A percentile compares a stretch with the other conserved stretches of the same genome.
Evolutionary conservation across 1,140 invertebrate species (phyloP).

Genomic region (Temnothorax curvispinosus): DNA sequence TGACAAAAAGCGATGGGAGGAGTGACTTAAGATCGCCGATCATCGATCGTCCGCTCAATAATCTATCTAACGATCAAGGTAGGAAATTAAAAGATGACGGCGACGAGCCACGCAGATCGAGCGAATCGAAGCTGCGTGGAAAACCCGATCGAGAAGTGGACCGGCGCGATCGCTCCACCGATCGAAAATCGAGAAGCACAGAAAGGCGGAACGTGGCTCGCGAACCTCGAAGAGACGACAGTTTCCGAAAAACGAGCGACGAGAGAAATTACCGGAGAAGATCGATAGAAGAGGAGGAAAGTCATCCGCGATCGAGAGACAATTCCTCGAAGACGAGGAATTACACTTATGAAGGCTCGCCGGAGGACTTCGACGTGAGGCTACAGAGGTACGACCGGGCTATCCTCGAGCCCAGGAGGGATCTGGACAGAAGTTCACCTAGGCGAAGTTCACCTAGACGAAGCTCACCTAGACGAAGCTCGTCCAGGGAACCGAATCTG

Average conservation of each 20-base stretch:
- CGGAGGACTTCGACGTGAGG: slow-evolving; percentile 73
- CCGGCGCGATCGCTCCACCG: slow-evolving; percentile 44
- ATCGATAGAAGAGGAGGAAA: slow-evolving; percentile 53
- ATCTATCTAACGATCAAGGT: slow-evolving; percentile 56
- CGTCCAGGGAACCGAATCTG: slow-evolving; percentile 42
- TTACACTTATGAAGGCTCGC: slow-evolving; percentile 67
- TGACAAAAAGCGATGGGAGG: slow-evolving; percentile 51
- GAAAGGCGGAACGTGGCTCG: slow-evolving; percentile 61
- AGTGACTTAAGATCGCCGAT: slow-evolving; percentile 17
- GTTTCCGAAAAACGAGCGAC: slow-evolving; percentile 64
- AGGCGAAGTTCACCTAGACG: slow-evolving; percentile 10
- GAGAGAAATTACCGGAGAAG: slow-evolving; percentile 39
- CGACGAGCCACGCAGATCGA: slow-evolving; percentile 30
- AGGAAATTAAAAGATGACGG: slow-evolving; percentile 61
- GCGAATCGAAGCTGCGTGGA: slow-evolving; percentile 37
- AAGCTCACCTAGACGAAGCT: not conserved
- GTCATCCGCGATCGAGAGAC: slow-evolving; percentile 56
- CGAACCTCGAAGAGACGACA: slow-evolving; percentile 56
- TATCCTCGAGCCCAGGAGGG: slow-evolving; percentile 55
- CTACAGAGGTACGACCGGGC: slow-evolving; percentile 75
- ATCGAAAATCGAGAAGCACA: slow-evolving; percentile 47
- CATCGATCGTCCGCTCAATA: slow-evolving; percentile 23
- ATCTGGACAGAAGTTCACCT: slow-evolving; percentile 49
- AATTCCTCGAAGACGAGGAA: slow-evolving; percentile 66
- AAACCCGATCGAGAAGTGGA: slow-evolving; percentile 50